Conservation (phyloP, 2,888 invertebrate genomes). For the Meteorus colon region DNA sequence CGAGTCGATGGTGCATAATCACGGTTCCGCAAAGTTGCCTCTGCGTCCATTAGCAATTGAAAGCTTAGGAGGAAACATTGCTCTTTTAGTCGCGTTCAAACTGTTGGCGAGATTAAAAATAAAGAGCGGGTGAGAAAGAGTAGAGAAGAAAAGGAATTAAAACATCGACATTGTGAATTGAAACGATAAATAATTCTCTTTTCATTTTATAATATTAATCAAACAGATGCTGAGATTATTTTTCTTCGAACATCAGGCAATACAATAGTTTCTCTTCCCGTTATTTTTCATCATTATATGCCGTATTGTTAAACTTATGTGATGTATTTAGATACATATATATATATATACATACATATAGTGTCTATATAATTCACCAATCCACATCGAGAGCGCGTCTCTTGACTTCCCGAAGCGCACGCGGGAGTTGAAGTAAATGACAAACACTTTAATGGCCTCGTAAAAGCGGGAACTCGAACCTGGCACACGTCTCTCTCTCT, state of each 20-base stretch:
- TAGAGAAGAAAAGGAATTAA: background rate
- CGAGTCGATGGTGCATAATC: constrained; percentile 44
- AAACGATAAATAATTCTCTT: constrained; percentile 1
- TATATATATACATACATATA: background rate
- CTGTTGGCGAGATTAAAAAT: constrained; percentile 22
- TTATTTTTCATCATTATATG: background rate
- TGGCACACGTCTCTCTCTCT: constrained; percentile 39
- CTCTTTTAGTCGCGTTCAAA: constrained; percentile 19
- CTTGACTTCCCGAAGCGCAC: constrained; percentile 22
- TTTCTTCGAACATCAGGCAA: background rate
- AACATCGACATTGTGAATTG: constrained; percentile 2
- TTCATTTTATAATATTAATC: constrained; percentile 4
- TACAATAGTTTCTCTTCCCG: background rate
- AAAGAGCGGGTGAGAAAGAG: constrained; percentile 1
- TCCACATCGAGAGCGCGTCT: constrained; percentile 13
- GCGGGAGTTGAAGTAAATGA: constrained; percentile 40
- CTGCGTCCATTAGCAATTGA: constrained; percentile 39
- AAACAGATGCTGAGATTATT: background rate
- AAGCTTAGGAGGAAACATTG: constrained; percentile 34
- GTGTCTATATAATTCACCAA: background rate
- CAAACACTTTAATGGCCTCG: constrained; percentile 46
- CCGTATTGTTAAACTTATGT: background rate
- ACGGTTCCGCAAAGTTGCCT: constrained; percentile 39
- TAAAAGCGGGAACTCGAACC: constrained; percentile 41
- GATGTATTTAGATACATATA: background rate